Conservation (phyloP, 2,888 invertebrate species). For the Pterostichus madidus region DNA sequence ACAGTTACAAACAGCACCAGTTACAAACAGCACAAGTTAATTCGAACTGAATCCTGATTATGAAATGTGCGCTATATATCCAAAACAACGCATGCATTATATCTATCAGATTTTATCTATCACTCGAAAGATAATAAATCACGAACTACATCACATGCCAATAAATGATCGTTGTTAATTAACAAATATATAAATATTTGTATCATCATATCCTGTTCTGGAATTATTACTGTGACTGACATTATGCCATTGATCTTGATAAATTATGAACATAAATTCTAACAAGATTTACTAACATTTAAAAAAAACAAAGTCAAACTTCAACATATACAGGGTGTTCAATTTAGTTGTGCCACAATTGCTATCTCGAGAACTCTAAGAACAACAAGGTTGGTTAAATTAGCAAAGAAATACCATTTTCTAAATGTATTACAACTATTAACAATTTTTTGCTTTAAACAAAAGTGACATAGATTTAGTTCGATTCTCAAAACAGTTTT, state of each 20-base stretch:
- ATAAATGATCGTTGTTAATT: background rate
- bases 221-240: background rate
- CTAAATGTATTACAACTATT: no score
- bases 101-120: constrained; percentile 17
- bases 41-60: constrained; percentile 9
- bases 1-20: constrained; percentile 11
- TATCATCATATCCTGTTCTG: background rate
- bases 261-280: no score
- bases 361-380: no score
- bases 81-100: background rate
- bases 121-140: constrained; percentile 13
- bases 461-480: no score
- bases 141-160: background rate
- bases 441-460: no score
- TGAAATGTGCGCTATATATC: constrained; percentile 5
- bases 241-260: background rate
- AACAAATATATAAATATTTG: constrained; percentile 25
- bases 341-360: no score
- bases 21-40: constrained; percentile 36
- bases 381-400: no score
- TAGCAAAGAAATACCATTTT: no score
- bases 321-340: no score
- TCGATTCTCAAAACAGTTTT: no score
- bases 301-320: no score
- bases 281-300: no score